Evolutionary conservation across 1,140 invertebrate genomes (phyloP), one percentile per base, ranked within the genome.

Genomic region (Aphelenchoides besseyi): DNA sequence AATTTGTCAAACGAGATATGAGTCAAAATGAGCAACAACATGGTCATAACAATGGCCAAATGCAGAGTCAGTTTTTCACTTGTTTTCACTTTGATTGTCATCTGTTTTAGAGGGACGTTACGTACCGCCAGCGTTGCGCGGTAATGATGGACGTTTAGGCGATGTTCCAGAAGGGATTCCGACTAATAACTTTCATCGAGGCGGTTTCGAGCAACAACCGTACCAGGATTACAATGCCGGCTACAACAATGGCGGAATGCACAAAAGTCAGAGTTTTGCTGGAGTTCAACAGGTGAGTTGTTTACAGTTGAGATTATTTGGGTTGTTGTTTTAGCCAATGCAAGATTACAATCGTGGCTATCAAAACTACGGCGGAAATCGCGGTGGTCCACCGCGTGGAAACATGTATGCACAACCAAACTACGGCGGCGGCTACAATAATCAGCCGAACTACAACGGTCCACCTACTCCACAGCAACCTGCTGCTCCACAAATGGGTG

Each of bases 51-150:
- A 61, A 61, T 61, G 59, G 59, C 30, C 59, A 12, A 23, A 23
- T 48, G 12, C 41, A 61, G 59, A n/a, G 59, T 61, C 16, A 30
- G 59, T 61, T 30, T 1, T 61, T 61, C 2, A 8, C 23, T 29
- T 36, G n/a, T 61, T 18, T 30, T 29, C 16, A 16, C 16, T 18
- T n/a, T 16, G 5, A 3, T 68, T 1, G 3, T 32, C 41, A 3
- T 54, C 23, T 23, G 12, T 71, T 71, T 55, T 29, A 71, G 70
- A 70, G 16, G 53, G 28, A 55, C 73, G 73, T 35, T 79, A 79
- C 74, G 76, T 79, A 16, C 78, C 78, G n/a, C 78, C 78, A 16
- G 68, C 79, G 33, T 63, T 82, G 23, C 75, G 78, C 26, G 61
- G 66, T 29, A 12, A 57, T 26, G 29, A 66, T 29, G 9, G 9